Percentiles rank a stretch among this genome's conserved stretches.
phyloP scores from a whole-genome alignment of 2,113 vertebrate genomes.

The Gnathonemus longibarbis region DNA sequence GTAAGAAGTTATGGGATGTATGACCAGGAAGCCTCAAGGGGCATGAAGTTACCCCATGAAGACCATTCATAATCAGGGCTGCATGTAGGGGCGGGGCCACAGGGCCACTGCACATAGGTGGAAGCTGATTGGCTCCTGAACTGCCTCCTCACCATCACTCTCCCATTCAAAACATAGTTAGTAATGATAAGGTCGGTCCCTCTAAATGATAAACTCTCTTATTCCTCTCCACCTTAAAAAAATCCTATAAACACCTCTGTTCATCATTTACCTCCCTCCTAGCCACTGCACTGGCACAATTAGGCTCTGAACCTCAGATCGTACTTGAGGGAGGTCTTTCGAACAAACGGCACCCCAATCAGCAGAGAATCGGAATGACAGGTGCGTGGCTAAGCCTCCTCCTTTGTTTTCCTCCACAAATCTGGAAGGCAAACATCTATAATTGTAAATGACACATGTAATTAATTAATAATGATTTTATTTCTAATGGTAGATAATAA shows the following conservation, averaged over 20 bases:
- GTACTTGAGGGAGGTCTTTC: constrained; percentile 24
- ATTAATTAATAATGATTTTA: no score
- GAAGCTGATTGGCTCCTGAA: neutral
- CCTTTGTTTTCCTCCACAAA: neutral
- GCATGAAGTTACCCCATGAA: constrained; percentile 52
- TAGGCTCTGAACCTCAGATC: constrained; percentile 47
- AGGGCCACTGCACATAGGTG: neutral
- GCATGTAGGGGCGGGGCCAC: neutral
- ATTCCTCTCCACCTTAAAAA: neutral
- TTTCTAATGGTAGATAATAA: no score
- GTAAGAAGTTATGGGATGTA: constrained; percentile 32
- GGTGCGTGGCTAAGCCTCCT: neutral
- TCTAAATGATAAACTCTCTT: neutral
- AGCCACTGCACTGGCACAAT: neutral
- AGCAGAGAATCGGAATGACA: neutral
- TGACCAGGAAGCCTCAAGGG: constrained; percentile 9
- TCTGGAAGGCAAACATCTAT: neutral
- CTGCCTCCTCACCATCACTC: neutral
- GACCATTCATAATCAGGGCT: constrained; percentile 33
- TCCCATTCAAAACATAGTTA: neutral
- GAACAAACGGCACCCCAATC: neutral
- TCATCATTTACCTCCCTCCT: neutral
- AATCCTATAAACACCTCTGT: neutral
- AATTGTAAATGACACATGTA: no score
- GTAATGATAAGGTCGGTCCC: neutral